Evolutionary conservation across 2,113 vertebrate genomes (phyloP), one percentile per base, ranked within the genome.

Genomic region (Callorhinus ursinus): DNA sequence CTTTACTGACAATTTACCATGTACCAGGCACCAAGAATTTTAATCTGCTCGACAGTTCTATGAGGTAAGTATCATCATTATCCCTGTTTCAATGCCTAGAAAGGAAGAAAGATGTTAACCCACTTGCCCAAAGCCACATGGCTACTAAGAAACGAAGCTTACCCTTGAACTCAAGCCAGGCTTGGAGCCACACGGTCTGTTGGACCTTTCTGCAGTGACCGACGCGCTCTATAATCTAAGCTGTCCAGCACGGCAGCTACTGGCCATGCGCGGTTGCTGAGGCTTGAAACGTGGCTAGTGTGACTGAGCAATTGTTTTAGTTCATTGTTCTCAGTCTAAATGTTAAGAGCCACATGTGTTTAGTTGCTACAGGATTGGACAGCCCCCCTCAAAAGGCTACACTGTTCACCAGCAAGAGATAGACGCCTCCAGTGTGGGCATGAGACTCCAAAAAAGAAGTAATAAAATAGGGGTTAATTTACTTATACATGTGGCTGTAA

Each of bases 301-400:
- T 63, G 79, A 88, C 31, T 21, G 63, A 96, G 61, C 49, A 85
- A 49, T 2, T 88, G 53, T 90, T 90, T 61, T 55, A 84, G 53
- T 92, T 79, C 21, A 92, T 67, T 89, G 86, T 86, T 87, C 46
- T 77, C 63, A 59, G 65, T 85, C 72, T 76, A 74, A 69, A 65
- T 79, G 57, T 72, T 86, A 88, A 69, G 49, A 84, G 39, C 2
- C 33, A 95, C 49, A 3, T 13, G n/a, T 14, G 24, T 16, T 57
- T 59, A 46, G 3, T 22, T 85, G 72, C 55, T 85, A 16, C 22
- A 9, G 26, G 26, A 42, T 69, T 36, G 67, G 19, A 24, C 33
- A 80, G 42, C 6, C 51, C 46, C 49, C 22, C 46, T 90, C 36
- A 77, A 72, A n/a, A 88, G 10, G 11, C 15, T 92, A 72, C 14